Evolutionary conservation across 2,113 vertebrate species (phyloP).

Genomic region (Peromyscus californicus): DNA sequence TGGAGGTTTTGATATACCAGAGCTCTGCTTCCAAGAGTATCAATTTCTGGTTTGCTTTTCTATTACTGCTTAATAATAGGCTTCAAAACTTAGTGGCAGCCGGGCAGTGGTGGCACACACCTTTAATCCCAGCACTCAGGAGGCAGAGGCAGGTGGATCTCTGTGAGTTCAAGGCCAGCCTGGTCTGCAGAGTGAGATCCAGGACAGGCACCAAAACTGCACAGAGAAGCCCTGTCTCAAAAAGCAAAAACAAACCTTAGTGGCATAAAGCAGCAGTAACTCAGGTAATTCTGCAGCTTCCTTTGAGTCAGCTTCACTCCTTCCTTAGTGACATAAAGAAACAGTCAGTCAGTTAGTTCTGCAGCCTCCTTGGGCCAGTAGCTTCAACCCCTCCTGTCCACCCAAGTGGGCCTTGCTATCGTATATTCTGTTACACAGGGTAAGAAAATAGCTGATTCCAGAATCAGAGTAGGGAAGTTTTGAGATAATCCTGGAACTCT

Average conservation of each 20-base stretch:
- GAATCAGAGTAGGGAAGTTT: conserved; percentile 19
- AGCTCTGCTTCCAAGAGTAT: background rate
- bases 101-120: too few species aligned
- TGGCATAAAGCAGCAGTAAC: background rate
- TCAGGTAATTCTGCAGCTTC: background rate
- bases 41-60: conserved; percentile 35
- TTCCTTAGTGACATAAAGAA: background rate
- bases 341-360: background rate
- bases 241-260: background rate
- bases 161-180: too few species aligned
- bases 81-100: background rate
- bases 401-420: background rate
- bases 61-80: background rate
- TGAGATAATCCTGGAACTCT: conserved; percentile 55
- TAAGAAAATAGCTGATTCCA: conserved; percentile 34
- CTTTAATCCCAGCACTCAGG: too few species aligned
- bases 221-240: too few species aligned
- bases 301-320: background rate
- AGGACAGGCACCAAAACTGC: too few species aligned
- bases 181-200: too few species aligned
- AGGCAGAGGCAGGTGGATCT: too few species aligned
- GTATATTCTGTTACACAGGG: conserved; percentile 29
- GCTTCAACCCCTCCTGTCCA: background rate
- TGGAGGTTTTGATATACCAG: conserved; percentile 31
- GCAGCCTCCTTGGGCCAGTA: background rate